Evolutionary conservation across 2,888 invertebrate species (phyloP), one percentile per base, ranked within the genome.

Genomic region (Psylliodes chrysocephalus): DNA sequence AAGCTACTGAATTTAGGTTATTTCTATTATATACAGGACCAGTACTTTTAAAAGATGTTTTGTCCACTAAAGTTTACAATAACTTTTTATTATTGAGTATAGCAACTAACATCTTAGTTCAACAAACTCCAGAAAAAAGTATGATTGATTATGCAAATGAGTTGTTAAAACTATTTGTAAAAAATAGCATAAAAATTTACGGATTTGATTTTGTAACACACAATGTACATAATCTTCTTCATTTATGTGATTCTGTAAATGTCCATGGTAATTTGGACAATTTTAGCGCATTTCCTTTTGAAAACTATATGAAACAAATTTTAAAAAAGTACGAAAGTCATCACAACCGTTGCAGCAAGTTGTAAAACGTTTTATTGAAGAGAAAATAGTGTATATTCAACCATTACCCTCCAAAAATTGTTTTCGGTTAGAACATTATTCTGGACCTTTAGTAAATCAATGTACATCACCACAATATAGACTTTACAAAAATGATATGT

Each of bases 1-100:
- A 66, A 52, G 66, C 66, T n/a, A 56, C 60, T 46, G 66, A 66
- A 60, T 66, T 66, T n/a, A n/a, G n/a, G n/a, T n/a, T n/a, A n/a
- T n/a, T n/a, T n/a, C n/a, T n/a, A n/a, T n/a, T n/a, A n/a, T 53
- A 66, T 44, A 54, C 59, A 15, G 65, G 62, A 19, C 19, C 49
- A 5, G 46, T 65, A 30, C 44, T 62, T 52, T 66, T 66, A 47
- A 53, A 28, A 25, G 53, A 60, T 15, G 22, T 25, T 19, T 63
- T 19, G 19, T 52, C 17, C 22, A 12, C n/a, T 8, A 63, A 52
- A 52, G 44, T 63, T 35, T 66, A 66, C 18, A 60, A 60, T n/a
- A 63, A 63, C 44, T 66, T 66, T 63, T 10, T 66, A 1, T 60
- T 54, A 28, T 25, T 66, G 5, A 55, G 60, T 57, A 6, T 63